Conservation (phyloP, 2,888 invertebrate genomes). For the Hypomecis atomaria region DNA sequence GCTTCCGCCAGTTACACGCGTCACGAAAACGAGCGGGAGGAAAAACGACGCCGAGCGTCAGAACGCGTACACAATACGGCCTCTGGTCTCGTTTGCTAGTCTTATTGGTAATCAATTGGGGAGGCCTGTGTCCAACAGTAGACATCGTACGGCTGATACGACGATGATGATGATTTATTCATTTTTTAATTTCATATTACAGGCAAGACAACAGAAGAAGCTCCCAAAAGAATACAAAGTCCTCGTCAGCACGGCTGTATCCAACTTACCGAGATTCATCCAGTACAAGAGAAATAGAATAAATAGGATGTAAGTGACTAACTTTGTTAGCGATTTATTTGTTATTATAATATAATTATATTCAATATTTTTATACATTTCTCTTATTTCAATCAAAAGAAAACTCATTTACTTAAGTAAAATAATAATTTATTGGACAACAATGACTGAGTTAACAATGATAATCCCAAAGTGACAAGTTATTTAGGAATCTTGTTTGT, state of each 20-base stretch:
- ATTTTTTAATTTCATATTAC: constrained; percentile 35
- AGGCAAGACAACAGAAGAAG: constrained; percentile 87
- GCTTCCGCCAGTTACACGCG: too few species aligned
- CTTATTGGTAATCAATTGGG: too few species aligned
- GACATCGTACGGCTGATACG: too few species aligned
- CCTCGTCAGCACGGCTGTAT: constrained; percentile 88
- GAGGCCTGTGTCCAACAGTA: too few species aligned
- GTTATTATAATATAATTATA: constrained; percentile 28
- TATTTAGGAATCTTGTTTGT: constrained; percentile 59
- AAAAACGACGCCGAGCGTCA: too few species aligned
- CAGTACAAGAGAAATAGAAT: constrained; percentile 86
- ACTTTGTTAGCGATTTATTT: constrained; percentile 19
- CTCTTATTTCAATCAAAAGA: neutral
- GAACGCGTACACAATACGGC: too few species aligned
- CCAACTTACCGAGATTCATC: constrained; percentile 89
- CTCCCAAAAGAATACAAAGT: constrained; percentile 87
- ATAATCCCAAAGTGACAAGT: constrained; percentile 48
- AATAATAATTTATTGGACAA: constrained; percentile 66
- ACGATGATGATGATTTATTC: neutral
- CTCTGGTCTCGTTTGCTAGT: too few species aligned
- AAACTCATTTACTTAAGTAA: constrained; percentile 39
- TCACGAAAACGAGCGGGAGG: too few species aligned
- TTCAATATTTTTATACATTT: constrained; percentile 5
- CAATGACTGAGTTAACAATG: constrained; percentile 59
- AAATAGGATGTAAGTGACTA: constrained; percentile 57